phyloP scores from a whole-genome alignment of 2,888 invertebrate genomes.

The Ectobius pallidus region DNA sequence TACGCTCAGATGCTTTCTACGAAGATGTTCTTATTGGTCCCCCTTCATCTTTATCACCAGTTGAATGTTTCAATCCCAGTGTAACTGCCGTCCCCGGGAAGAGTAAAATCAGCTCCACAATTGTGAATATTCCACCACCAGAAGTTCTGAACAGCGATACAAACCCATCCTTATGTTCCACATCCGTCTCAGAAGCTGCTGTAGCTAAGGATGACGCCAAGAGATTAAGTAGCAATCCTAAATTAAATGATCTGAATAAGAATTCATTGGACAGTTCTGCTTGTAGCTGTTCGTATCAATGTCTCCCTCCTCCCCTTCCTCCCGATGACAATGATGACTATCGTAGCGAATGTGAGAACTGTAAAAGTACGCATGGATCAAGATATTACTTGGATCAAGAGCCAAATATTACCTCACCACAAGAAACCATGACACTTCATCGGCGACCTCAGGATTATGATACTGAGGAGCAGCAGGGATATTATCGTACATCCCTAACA shows the following conservation, averaged over 20 bases:
- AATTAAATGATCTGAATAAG: constrained; percentile 49
- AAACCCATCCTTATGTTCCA: constrained; percentile 11
- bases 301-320: constrained; percentile 46
- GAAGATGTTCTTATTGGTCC: constrained; percentile 49
- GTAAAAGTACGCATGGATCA: constrained; percentile 76
- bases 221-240: background rate
- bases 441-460: constrained; percentile 61
- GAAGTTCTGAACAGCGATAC: background rate
- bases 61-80: constrained; percentile 38
- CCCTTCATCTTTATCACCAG: constrained; percentile 41
- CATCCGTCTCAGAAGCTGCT: constrained; percentile 16
- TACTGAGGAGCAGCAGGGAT: constrained; percentile 54
- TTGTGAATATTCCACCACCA: constrained; percentile 9
- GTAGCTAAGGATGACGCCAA: background rate
- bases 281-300: constrained; percentile 41
- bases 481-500: constrained; percentile 68
- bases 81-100: constrained; percentile 28
- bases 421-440: constrained; percentile 73
- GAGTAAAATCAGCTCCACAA: background rate
- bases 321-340: constrained; percentile 72
- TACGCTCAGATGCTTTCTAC: constrained; percentile 50
- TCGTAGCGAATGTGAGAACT: constrained; percentile 84
- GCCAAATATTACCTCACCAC: constrained; percentile 62
- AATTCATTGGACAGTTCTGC: constrained; percentile 38
- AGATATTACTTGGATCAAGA: constrained; percentile 65